A percentile compares a stretch with the other conserved stretches of the same genome.
phyloP scores from a whole-genome alignment of 2,113 vertebrate genomes.

The Charadrius vociferus region DNA sequence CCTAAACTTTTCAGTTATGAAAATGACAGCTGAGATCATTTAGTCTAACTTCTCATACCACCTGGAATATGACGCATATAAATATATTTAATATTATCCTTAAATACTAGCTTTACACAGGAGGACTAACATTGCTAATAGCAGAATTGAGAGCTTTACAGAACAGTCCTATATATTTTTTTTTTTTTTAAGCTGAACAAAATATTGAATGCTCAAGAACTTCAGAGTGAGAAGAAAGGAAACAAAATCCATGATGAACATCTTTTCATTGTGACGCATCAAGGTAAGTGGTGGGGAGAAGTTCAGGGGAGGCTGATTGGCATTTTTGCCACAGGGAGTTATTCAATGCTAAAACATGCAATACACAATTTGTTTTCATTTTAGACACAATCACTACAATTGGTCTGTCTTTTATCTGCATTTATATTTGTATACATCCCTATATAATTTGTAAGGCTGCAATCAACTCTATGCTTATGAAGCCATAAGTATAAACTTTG shows the following conservation, averaged over 20 bases:
- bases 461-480: neutral
- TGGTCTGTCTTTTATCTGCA: neutral
- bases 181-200: conserved; percentile 86
- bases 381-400: neutral
- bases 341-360: neutral
- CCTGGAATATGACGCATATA: neutral
- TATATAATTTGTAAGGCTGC: neutral
- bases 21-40: neutral
- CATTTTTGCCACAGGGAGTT: neutral
- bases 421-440: neutral
- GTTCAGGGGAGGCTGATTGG: neutral
- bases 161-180: conserved; percentile 12
- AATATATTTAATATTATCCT: neutral
- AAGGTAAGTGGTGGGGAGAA: conserved; percentile 79
- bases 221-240: conserved; percentile 91
- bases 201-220: conserved; percentile 88
- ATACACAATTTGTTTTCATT: neutral
- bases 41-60: neutral
- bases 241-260: conserved; percentile 97
- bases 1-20: neutral
- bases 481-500: neutral
- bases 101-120: neutral
- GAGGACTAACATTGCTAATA: neutral
- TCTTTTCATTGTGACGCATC: conserved; percentile 96
- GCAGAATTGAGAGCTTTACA: neutral